Evolutionary conservation across 2,113 vertebrate genomes (phyloP).

Genomic region (Blennius ocellaris): DNA sequence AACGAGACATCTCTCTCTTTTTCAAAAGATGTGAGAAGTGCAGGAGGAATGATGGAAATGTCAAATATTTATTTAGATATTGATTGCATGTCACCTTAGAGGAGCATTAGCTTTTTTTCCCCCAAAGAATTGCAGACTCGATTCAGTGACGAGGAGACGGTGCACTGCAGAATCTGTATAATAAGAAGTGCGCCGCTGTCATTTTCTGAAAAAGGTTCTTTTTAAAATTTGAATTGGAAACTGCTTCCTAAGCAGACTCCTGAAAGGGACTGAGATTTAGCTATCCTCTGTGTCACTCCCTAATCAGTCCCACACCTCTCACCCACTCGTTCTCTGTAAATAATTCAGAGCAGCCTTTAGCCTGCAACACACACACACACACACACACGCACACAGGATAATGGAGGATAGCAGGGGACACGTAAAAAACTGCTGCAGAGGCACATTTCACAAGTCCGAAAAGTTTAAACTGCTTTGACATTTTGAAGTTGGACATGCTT

Average conservation of each 20-base stretch:
- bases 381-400: constrained; percentile 24
- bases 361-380: constrained; percentile 16
- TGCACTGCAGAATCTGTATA: neutral
- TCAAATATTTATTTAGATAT: neutral
- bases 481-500: neutral
- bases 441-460: constrained; percentile 25
- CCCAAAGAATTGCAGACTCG: too few relatives aligned
- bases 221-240: constrained; percentile 37
- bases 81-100: neutral
- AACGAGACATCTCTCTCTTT: neutral
- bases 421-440: constrained; percentile 20
- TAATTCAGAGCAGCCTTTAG: constrained; percentile 72
- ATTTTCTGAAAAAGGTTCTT: constrained; percentile 41
- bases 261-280: constrained; percentile 61
- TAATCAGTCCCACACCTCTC: constrained; percentile 74
- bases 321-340: constrained; percentile 70
- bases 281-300: constrained; percentile 60
- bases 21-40: neutral
- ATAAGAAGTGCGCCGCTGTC: constrained; percentile 24
- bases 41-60: neutral
- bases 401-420: constrained; percentile 6
- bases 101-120: neutral
- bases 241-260: constrained; percentile 52
- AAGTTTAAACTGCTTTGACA: constrained; percentile 19
- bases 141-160: neutral